Percentiles rank a stretch among this genome's conserved stretches.
phyloP scores from a whole-genome alignment of 1,140 invertebrate genomes.

The Calephelis virginiensis region DNA sequence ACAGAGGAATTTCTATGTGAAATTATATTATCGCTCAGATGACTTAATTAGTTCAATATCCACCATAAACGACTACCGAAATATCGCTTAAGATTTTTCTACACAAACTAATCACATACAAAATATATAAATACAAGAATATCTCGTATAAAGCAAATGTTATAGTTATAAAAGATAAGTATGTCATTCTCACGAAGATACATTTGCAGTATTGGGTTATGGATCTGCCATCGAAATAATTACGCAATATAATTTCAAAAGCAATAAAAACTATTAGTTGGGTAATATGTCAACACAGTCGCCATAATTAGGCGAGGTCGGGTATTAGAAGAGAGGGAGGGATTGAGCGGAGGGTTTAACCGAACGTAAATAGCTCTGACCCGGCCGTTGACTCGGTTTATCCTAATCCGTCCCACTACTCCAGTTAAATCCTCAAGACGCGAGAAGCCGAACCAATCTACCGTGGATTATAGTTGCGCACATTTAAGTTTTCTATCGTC shows the following conservation, averaged over 20 bases:
- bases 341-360: constrained; percentile 40
- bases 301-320: constrained; percentile 61
- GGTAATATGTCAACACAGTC: constrained; percentile 26
- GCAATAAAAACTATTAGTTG: neutral
- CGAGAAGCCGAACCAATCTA: constrained; percentile 41
- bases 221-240: neutral
- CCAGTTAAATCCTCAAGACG: constrained; percentile 61
- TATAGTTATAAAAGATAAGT: too few relatives aligned
- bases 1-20: too few relatives aligned
- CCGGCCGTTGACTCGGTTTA: constrained; percentile 76
- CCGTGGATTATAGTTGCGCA: constrained; percentile 32
- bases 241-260: neutral
- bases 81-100: too few relatives aligned
- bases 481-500: constrained; percentile 35
- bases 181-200: too few relatives aligned
- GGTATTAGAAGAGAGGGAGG: constrained; percentile 55
- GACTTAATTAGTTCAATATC: too few relatives aligned
- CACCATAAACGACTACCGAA: too few relatives aligned
- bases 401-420: constrained; percentile 77
- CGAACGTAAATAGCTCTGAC: constrained; percentile 72
- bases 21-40: too few relatives aligned
- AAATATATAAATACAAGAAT: too few relatives aligned
- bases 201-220: too few relatives aligned
- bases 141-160: too few relatives aligned
- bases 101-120: too few relatives aligned